Evolutionary conservation across 2,113 vertebrate species (phyloP).

Genomic region (Stigmatopora argus): DNA sequence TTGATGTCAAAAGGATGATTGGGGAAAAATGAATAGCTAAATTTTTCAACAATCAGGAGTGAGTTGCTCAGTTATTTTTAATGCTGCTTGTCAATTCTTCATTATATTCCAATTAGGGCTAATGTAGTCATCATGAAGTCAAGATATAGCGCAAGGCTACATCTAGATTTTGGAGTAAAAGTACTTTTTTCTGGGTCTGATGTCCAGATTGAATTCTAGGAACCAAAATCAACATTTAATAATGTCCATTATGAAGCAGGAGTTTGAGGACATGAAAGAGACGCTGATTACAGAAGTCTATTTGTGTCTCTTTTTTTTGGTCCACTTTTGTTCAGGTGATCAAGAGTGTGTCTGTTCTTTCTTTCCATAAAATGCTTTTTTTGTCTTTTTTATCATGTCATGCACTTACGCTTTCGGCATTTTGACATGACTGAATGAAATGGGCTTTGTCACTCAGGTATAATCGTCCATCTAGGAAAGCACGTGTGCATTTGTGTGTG

Average conservation of each 20-base stretch:
- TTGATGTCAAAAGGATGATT: too few relatives aligned
- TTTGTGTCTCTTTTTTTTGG: constrained; percentile 9
- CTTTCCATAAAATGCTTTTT: constrained; percentile 5
- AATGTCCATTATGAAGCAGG: neutral
- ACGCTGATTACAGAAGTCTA: constrained; percentile 1
- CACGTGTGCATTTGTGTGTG: constrained; percentile 4
- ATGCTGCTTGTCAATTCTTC: neutral
- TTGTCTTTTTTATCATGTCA: constrained; percentile 22
- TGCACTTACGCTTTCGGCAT: constrained; percentile 12
- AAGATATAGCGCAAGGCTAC: neutral
- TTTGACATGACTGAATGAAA: constrained; percentile 20
- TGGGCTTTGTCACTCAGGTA: constrained; percentile 11
- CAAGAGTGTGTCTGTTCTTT: constrained; percentile 1
- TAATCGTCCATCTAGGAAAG: constrained; percentile 14
- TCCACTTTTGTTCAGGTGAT: constrained; percentile 12
- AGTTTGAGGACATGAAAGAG: neutral
- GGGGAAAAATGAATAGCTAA: neutral
- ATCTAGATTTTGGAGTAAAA: neutral
- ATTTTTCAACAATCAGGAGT: neutral
- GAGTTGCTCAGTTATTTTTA: neutral
- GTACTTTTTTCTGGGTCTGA: neutral
- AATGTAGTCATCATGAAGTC: neutral
- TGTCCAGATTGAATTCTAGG: neutral
- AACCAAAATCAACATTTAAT: neutral
- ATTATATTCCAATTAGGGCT: neutral